Evolutionary conservation across 2,888 invertebrate species (phyloP).

Genomic region (Philonicus albiceps): DNA sequence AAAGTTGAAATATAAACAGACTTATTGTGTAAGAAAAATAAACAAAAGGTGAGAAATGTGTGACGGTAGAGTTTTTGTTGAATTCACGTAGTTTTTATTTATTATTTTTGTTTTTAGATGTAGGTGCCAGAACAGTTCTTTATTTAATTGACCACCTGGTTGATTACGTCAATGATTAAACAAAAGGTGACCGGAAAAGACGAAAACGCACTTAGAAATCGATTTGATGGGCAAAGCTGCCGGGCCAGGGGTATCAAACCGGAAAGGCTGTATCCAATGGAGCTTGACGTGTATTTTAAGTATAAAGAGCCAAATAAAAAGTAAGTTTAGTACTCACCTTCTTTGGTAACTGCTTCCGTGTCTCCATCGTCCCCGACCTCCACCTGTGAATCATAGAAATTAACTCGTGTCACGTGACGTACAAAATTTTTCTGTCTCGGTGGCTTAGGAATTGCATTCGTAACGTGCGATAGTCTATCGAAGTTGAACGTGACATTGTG

Average conservation of each 20-base stretch:
- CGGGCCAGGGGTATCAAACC: background rate
- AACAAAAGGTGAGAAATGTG: background rate
- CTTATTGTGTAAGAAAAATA: background rate
- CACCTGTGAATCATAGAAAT: constrained; percentile 65
- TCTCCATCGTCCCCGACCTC: constrained; percentile 79
- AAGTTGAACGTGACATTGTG: constrained; percentile 45
- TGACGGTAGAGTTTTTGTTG: background rate
- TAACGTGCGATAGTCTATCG: constrained; percentile 34
- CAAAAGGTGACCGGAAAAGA: background rate
- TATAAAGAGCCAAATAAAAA: background rate
- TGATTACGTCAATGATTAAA: background rate
- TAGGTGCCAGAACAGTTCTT: background rate
- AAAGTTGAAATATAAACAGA: background rate
- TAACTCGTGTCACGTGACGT: constrained; percentile 64
- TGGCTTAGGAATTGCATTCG: constrained; percentile 60
- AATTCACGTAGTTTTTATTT: background rate
- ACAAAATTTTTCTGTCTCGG: constrained; percentile 57
- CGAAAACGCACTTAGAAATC: background rate
- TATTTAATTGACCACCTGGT: background rate
- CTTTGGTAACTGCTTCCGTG: constrained; percentile 85
- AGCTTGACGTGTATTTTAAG: background rate
- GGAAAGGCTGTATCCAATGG: background rate
- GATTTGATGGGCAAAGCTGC: background rate
- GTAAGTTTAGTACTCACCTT: constrained; percentile 70
- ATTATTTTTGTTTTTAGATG: no score